Evolutionary conservation across 2,888 invertebrate species (phyloP), one percentile per base, ranked within the genome.

Genomic region (Thecophora atra): DNA sequence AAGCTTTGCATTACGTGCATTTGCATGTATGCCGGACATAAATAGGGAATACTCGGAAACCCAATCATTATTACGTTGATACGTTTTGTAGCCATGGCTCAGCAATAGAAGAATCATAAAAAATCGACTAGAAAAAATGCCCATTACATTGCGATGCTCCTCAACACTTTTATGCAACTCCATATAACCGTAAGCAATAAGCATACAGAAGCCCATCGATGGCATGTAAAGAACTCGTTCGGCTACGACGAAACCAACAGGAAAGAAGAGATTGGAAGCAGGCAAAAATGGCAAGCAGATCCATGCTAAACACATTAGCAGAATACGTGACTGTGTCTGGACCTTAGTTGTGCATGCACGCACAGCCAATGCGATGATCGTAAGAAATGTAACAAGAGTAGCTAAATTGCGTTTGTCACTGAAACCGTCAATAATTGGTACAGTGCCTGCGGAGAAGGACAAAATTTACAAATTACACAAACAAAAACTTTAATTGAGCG

Each of bases 221-320:
- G 98, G 98, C 89, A 97, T 96, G 87, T 98, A 98, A 5, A 98
- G 90, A 62, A 98, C 94, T 77, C 98, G 89, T 87, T 98, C 98
- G 2, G 98, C 98, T 42, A 98, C 93, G 75, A 98, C 98, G 87
- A 98, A 98, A 1, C 98, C 98, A 68, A 98, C 98, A 0, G 98
- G 97, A 88, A 98, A 98, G 88, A 98, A 98, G 65, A 98, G 89
- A 89, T 98, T 98, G 68, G 97, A 97, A 0, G 98, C 98, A 70
- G 98, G 98, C 76, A 98, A 88, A 87, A 98, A 98, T 68, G 98
- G 98, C 71, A 98, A 88, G 71, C 95, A 91, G 83, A 97, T 89
- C 83, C 98, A 90, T 52, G 96, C 92, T 78, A 97, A 88, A 79
- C 95, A 92, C 91, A 94, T 93, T 63, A 92, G 88, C 63, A 94